A percentile compares a stretch with the other conserved stretches of the same genome.
phyloP scores from a whole-genome alignment of 1,140 invertebrate genomes.

The Brachionus sp. region DNA sequence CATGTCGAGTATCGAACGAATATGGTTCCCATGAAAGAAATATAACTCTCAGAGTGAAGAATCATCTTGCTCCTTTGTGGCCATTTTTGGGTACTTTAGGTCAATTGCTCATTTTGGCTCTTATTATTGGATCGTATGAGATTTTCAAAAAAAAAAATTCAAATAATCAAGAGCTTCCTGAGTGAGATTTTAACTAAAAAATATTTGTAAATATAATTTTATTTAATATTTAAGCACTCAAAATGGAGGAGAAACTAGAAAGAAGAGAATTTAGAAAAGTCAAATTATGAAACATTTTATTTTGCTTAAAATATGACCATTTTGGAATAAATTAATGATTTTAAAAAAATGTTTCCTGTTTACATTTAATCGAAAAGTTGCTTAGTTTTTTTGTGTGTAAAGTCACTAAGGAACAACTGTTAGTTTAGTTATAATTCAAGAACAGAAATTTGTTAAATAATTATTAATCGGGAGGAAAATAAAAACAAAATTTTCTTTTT shows the following conservation, averaged over 20 bases:
- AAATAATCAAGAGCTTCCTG: not conserved
- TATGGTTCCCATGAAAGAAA: slow-evolving; percentile 22
- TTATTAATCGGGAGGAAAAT: not conserved
- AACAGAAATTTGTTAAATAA: not conserved
- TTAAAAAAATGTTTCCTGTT: not conserved
- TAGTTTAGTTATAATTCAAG: not conserved
- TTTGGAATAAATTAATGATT: not conserved
- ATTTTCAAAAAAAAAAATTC: not conserved
- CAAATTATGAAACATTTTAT: not conserved
- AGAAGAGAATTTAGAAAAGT: slow-evolving; percentile 21
- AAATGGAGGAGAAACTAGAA: not conserved
- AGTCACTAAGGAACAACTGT: not conserved
- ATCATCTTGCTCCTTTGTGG: slow-evolving; percentile 17
- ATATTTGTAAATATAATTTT: not conserved
- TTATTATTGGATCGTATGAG: not conserved
- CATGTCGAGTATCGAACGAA: not conserved
- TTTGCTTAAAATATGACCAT: not conserved
- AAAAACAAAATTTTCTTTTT: too few species aligned
- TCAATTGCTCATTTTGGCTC: not conserved
- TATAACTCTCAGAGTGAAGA: slow-evolving; percentile 27
- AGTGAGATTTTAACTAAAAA: not conserved
- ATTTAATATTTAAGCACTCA: not conserved
- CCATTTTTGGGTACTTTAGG: slow-evolving; percentile 25
- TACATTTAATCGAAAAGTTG: not conserved
- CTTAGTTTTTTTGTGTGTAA: not conserved